Evolutionary conservation across 2,113 vertebrate genomes (phyloP), one percentile per base, ranked within the genome.

Genomic region (Leucopsar rothschildi): DNA sequence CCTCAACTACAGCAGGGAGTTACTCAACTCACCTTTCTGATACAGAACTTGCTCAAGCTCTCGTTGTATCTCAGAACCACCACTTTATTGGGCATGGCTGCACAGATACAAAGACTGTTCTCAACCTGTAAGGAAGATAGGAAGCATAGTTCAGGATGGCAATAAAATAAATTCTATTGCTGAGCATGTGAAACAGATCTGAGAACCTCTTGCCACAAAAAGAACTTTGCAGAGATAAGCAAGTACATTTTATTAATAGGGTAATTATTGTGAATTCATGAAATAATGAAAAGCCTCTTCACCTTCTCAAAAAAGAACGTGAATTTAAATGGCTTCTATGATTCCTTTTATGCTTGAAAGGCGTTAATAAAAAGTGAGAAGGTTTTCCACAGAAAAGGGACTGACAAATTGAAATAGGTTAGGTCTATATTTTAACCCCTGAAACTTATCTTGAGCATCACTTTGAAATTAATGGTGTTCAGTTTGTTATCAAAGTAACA

Each of bases 41-140:
- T 99, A 96, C 99, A 99, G 97, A 99, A 99, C 91, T 99, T 99
- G 98, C 98, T 99, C 88, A 99, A 98, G 95, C 98, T 99, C 91
- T 99, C 99, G 0, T 99, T 99, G 97, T 99, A 99, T 40, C 99
- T 98, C 70, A 99, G 98, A 73, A 99, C 98, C 25, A 99, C 98
- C 39, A 99, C 99, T 97, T 99, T 99, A 92, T 90, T 99, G 5
- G 99, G 98, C 99, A 99, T 99, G 22, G 99, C 99, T 15, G 99
- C 99, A 65, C 99, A 99, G 96, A 99, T 99, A 95, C 99, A 99
- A 6, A 99, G 98, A n/a, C 97, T 98, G 4, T 98, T 99, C 96
- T 99, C 99, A 29, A 99, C 99, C 99, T 99, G 98, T 13, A 84
- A 61, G 69, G 87, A 71, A 92, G 79, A 61, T 70, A 22, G 57